Conservation (phyloP, 2,888 invertebrate genomes). For the Chloroclystis v-ata region DNA sequence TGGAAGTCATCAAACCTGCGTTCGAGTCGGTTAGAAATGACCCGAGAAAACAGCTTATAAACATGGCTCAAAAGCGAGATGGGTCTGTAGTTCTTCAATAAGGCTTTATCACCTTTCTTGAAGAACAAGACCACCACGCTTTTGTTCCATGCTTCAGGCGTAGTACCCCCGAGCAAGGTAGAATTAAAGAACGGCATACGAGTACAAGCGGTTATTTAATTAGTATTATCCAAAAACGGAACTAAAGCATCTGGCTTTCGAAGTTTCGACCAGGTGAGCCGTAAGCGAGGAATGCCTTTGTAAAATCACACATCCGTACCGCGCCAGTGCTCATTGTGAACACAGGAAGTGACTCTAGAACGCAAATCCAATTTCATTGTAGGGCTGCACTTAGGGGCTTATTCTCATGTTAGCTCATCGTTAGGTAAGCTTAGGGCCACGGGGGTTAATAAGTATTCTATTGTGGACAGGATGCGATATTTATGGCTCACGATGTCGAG, state of each 20-base stretch:
- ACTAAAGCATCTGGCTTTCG: conserved; percentile 2
- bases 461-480: not conserved
- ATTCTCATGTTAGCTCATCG: not conserved
- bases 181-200: no score
- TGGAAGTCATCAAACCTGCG: no score
- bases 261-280: conserved; percentile 6
- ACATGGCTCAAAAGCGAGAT: no score
- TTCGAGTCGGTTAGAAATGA: no score
- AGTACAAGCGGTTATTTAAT: no score
- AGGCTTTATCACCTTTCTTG: no score
- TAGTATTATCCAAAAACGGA: not conserved
- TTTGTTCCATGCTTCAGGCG: no score
- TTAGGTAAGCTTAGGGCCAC: not conserved
- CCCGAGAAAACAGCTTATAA: no score
- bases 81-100: no score
- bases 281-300: conserved; percentile 2
- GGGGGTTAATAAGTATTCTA: not conserved
- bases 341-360: conserved; percentile 54
- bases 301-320: conserved; percentile 36
- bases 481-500: no score
- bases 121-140: no score
- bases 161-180: no score
- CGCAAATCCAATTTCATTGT: conserved; percentile 42
- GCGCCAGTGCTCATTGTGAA: conserved; percentile 37
- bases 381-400: conserved; percentile 17